Conservation (phyloP, 2,888 invertebrate species). For the Parnassius apollo region DNA sequence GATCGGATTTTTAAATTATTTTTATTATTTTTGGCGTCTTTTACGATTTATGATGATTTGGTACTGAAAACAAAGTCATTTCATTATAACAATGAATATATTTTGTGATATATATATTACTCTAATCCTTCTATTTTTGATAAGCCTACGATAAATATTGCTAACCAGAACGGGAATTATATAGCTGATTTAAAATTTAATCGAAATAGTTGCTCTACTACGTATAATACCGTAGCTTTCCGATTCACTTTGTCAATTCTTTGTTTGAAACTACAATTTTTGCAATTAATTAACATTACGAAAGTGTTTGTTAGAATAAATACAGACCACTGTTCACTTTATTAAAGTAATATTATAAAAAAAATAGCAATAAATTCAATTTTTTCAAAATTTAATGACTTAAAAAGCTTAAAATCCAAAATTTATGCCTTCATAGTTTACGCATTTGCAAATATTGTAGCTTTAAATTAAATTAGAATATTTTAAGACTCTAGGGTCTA, state of each 20-base stretch:
- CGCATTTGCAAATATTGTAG: conserved; percentile 25
- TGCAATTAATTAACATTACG: conserved; percentile 19
- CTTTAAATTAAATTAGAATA: conserved; percentile 19
- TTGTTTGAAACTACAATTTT: conserved; percentile 22
- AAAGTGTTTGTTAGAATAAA: not conserved
- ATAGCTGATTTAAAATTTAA: conserved; percentile 50
- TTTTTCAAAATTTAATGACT: conserved; percentile 6
- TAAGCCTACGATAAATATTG: conserved; percentile 74
- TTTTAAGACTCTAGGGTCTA: conserved; percentile 5
- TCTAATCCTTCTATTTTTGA: conserved; percentile 80
- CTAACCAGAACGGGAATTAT: conserved; percentile 68
- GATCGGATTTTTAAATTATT: not conserved
- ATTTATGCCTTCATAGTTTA: conserved; percentile 14
- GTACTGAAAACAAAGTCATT: conserved; percentile 70
- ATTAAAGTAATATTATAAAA: not conserved
- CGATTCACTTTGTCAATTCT: conserved; percentile 6
- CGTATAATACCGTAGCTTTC: conserved; percentile 12
- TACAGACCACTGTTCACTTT: not conserved
- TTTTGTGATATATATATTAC: conserved; percentile 80
- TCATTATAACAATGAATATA: conserved; percentile 76
- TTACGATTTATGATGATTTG: conserved; percentile 34
- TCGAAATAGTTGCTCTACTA: conserved; percentile 29
- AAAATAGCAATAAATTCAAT: not conserved
- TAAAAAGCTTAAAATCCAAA: not conserved
- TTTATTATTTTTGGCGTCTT: conserved; percentile 17